Evolutionary conservation across 2,888 invertebrate genomes (phyloP).

Genomic region (Psylliodes chrysocephalus): DNA sequence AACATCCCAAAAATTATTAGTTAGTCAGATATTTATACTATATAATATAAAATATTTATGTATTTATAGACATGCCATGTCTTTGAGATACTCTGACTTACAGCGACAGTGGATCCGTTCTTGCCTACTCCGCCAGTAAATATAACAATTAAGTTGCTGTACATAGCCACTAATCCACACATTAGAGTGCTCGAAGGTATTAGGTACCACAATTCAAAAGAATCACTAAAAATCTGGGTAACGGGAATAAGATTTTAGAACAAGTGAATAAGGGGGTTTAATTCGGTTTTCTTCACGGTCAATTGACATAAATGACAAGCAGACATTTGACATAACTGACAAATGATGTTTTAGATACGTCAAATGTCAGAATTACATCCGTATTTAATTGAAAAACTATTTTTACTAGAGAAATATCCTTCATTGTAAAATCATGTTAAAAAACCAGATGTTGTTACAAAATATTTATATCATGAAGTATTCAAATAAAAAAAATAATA

Average conservation of each 20-base stretch:
- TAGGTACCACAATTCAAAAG: constrained; percentile 80
- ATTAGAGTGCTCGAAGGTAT: constrained; percentile 79
- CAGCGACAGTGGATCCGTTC: constrained; percentile 97
- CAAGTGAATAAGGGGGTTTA: no score
- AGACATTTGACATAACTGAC: no score
- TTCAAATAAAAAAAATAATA: no score
- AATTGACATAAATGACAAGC: no score
- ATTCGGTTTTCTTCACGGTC: no score
- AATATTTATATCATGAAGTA: no score
- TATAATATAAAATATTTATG: constrained; percentile 3
- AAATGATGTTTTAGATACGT: no score
- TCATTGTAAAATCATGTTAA: no score
- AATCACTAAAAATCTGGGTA: constrained; percentile 68
- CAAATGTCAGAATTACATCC: no score
- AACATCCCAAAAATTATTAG: constrained; percentile 19
- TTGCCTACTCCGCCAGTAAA: constrained; percentile 92
- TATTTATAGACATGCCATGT: constrained; percentile 28
- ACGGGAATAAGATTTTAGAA: constrained; percentile 4
- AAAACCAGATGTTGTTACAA: no score
- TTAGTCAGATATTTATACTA: constrained; percentile 19
- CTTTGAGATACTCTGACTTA: constrained; percentile 67
- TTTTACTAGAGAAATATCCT: no score
- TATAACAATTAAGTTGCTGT: constrained; percentile 75
- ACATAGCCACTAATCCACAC: constrained; percentile 78
- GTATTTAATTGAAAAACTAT: no score